A percentile compares a stretch with the other conserved stretches of the same genome.
These are phyloP conservation scores for Troides oblongomaculatus DNA, from an alignment of 2,888 invertebrate species.

Conservation along the genomic window DNA sequence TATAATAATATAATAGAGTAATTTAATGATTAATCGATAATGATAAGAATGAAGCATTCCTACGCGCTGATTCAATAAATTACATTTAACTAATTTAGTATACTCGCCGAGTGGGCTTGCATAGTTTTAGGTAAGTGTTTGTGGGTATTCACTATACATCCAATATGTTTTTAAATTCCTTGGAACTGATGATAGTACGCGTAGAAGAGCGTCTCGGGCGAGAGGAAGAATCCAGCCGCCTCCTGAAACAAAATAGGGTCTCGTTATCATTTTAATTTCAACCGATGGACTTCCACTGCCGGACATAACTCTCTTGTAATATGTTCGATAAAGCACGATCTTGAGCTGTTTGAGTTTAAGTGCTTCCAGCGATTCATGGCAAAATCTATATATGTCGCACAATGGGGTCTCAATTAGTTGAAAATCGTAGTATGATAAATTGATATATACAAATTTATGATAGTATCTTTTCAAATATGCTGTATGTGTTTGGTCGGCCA, in stretches of 20 bases:
- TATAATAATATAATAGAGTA: conserved; percentile 81
- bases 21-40: conserved; percentile 80
- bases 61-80: conserved; percentile 82
- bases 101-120: conserved; percentile 78
- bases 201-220: conserved; percentile 59
- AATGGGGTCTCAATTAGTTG: too few species aligned
- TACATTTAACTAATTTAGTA: conserved; percentile 84
- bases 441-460: background rate
- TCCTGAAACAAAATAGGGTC: conserved; percentile 46
- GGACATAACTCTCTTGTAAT: too few species aligned
- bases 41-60: conserved; percentile 81
- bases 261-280: background rate
- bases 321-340: too few species aligned
- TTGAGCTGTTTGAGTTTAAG: too few species aligned
- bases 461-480: too few species aligned
- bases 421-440: background rate
- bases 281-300: too few species aligned
- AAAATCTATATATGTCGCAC: too few species aligned
- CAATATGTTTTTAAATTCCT: conserved; percentile 73
- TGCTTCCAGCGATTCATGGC: too few species aligned
- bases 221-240: conserved; percentile 47
- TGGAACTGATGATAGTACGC: conserved; percentile 72
- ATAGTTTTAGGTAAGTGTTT: conserved; percentile 67
- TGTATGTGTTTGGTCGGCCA: too few species aligned
- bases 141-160: conserved; percentile 76